phyloP scores from a whole-genome alignment of 2,888 invertebrate species.

The Sipha maydis region DNA sequence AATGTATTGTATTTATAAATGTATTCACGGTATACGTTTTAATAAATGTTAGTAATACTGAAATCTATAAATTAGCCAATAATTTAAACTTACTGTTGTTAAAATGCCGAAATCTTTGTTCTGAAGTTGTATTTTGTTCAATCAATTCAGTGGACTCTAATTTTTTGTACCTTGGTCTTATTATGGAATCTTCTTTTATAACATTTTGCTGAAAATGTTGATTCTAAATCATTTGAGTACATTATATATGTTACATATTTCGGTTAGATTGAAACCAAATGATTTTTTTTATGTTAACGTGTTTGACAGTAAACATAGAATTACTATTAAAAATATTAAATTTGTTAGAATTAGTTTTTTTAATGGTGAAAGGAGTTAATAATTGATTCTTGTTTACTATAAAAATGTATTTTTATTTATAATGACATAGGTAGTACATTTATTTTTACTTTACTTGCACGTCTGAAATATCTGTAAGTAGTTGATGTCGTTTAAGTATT shows the following conservation, averaged over 20 bases:
- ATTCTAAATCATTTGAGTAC: no score
- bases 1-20: background rate
- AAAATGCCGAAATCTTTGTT: conserved; percentile 44
- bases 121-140: conserved; percentile 39
- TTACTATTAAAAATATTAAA: no score
- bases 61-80: background rate
- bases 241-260: no score
- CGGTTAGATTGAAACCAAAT: no score
- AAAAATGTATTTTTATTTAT: conserved; percentile 1
- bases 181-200: conserved; percentile 10
- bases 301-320: no score
- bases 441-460: conserved; percentile 56
- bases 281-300: no score
- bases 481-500: conserved; percentile 50
- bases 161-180: conserved; percentile 51
- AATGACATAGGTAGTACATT: background rate
- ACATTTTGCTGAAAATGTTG: conserved; percentile 34
- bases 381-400: background rate
- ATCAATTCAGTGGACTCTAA: conserved; percentile 53
- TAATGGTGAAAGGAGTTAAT: no score
- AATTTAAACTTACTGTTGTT: conserved; percentile 43
- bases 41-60: background rate
- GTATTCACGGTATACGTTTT: background rate
- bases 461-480: conserved; percentile 34
- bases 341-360: no score